phyloP scores from a whole-genome alignment of 2,888 invertebrate genomes.

The Oscheius myriophilus region DNA sequence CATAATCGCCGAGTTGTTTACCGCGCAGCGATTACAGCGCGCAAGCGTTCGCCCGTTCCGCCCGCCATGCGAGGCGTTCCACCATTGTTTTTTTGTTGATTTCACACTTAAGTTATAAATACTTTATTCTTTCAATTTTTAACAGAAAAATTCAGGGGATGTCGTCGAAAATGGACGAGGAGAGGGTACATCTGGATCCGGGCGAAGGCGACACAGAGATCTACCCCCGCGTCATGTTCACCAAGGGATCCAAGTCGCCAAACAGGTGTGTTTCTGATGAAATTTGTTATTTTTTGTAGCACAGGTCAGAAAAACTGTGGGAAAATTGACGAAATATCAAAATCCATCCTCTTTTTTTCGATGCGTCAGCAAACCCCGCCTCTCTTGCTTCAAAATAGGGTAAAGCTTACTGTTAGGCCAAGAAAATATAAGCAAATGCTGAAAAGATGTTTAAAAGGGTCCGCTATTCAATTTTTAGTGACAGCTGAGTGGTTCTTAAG shows the following conservation, averaged over 20 bases:
- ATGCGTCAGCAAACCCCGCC: too few relatives aligned
- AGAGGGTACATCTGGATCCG: slow-evolving; percentile 32
- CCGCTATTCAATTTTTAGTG: too few relatives aligned
- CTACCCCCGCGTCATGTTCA: slow-evolving; percentile 26
- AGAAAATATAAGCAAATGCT: too few relatives aligned
- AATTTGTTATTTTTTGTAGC: neutral
- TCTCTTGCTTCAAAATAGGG: too few relatives aligned
- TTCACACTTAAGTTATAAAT: slow-evolving; percentile 2
- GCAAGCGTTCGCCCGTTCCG: neutral
- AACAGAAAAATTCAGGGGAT: neutral
- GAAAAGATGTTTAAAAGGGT: too few relatives aligned
- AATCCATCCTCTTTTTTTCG: neutral
- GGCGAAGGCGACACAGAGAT: slow-evolving; percentile 31
- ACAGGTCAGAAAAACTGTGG: neutral
- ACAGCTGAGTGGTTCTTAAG: too few relatives aligned
- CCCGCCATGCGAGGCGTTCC: neutral
- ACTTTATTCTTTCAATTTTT: neutral
- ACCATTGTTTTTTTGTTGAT: neutral
- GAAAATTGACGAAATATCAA: too few relatives aligned
- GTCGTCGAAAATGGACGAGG: slow-evolving; percentile 26
- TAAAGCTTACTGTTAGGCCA: too few relatives aligned
- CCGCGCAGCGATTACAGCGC: neutral
- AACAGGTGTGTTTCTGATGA: slow-evolving; percentile 10
- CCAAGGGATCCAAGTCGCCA: slow-evolving; percentile 18
- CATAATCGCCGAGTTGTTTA: neutral